Conservation (phyloP, 2,797 vertebrate species). For the Mormyrus proboscirostris region DNA sequence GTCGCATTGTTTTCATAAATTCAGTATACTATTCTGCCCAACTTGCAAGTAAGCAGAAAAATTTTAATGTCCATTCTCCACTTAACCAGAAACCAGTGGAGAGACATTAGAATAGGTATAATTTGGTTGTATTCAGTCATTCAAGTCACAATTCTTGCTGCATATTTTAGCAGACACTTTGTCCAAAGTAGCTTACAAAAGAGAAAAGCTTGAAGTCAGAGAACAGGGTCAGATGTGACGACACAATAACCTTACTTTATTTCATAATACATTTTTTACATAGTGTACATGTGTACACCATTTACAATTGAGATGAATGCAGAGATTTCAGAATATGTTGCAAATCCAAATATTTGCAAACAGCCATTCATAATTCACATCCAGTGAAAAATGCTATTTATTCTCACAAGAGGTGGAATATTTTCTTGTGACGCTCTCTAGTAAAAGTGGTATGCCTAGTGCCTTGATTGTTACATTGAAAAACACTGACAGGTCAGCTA, state of each 20-base stretch:
- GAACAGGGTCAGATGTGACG: background rate
- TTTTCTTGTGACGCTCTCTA: background rate
- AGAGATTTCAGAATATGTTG: background rate
- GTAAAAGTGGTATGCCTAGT: constrained; percentile 44
- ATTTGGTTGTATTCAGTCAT: background rate
- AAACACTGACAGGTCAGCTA: constrained; percentile 52
- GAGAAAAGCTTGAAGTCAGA: background rate
- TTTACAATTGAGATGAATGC: constrained; percentile 9
- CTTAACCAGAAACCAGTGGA: background rate
- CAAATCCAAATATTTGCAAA: constrained; percentile 1
- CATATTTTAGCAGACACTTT: background rate
- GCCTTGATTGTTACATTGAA: constrained; percentile 27
- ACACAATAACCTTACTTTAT: constrained; percentile 18
- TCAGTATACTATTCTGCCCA: background rate
- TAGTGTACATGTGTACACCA: constrained; percentile 12
- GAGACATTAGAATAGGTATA: background rate
- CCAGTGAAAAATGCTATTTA: background rate
- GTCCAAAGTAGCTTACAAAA: background rate
- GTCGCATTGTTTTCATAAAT: background rate
- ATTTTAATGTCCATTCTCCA: background rate
- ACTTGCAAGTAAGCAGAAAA: background rate
- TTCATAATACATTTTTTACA: constrained; percentile 16
- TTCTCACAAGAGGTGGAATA: background rate
- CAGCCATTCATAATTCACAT: background rate
- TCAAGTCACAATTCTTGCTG: background rate